phyloP scores from a whole-genome alignment of 2,113 vertebrate species.

The Xenopus borealis region DNA sequence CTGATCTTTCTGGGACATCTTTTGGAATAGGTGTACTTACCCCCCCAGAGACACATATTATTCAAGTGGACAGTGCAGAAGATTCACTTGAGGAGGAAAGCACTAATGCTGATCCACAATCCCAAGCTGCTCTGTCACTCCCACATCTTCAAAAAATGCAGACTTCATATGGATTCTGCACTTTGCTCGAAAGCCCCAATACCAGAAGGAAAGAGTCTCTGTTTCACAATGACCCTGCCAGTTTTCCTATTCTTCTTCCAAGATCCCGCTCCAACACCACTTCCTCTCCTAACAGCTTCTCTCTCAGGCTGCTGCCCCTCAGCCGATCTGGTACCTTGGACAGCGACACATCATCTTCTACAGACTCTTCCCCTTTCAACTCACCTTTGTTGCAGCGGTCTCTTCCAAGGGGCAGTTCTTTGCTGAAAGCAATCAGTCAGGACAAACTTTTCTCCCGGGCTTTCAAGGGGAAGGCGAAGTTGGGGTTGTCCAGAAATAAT shows the following conservation, averaged over 20 bases:
- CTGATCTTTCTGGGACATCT: slow-evolving; percentile 34
- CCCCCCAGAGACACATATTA: slow-evolving; percentile 63
- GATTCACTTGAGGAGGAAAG: slow-evolving; percentile 70
- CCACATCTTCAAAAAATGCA: slow-evolving; percentile 78
- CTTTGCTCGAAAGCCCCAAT: slow-evolving; percentile 84
- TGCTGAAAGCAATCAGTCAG: slow-evolving; percentile 68
- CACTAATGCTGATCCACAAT: slow-evolving; percentile 82
- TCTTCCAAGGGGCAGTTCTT: slow-evolving; percentile 56
- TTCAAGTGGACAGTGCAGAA: slow-evolving; percentile 83
- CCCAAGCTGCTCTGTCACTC: slow-evolving; percentile 82
- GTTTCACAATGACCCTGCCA: slow-evolving; percentile 70
- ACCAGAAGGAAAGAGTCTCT: slow-evolving; percentile 86
- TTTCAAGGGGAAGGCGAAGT: slow-evolving; percentile 44
- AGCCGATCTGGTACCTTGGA: slow-evolving; percentile 69
- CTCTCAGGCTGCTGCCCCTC: slow-evolving; percentile 51
- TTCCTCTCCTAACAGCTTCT: slow-evolving; percentile 66
- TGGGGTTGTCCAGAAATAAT: slow-evolving; percentile 65
- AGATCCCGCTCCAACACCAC: slow-evolving; percentile 68
- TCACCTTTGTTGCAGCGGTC: slow-evolving; percentile 65
- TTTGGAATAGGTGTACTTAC: slow-evolving; percentile 2
- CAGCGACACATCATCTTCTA: slow-evolving; percentile 78
- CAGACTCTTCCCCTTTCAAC: slow-evolving; percentile 78
- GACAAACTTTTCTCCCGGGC: slow-evolving; percentile 62
- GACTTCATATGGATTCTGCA: slow-evolving; percentile 83
- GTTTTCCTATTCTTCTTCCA: slow-evolving; percentile 58